Base-by-base conservation (phyloP, 2,797 vertebrate genomes). In the Lagodon rhomboides region DNA sequence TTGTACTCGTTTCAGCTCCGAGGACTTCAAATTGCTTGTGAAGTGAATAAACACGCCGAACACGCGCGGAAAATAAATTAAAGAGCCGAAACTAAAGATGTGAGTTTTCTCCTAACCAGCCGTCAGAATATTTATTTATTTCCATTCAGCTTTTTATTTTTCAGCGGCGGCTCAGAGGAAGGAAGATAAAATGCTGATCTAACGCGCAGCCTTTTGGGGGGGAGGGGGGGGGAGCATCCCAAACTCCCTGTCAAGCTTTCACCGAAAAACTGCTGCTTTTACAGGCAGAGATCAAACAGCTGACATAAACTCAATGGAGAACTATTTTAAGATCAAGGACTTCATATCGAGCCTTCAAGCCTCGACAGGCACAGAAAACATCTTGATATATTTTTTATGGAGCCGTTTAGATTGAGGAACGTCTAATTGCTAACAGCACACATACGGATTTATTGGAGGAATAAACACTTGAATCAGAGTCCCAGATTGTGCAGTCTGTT, bases 121-220 rank as follows among this genome's bases (percentile, higher is more conserved):
- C n/a, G 61, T 47, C 41, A 43, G 18, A 43, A 51, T 73, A 78
- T 75, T 74, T 63, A 55, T 73, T 70, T 64, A 79, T 79, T 77
- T 83, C 38, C 30, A 56, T 77, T 69, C 51, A 63, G 72, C 61
- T 80, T 72, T 72, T 71, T 50, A 60, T 68, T 73, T 46, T 75
- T 79, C 54, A 66, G 64, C 67, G 17, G 49, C 58, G 46, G 60
- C 71, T 79, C 56, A 53, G 62, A 73, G 61, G 55, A 68, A 65
- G 47, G 49, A 53, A 73, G 69, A 87, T 79, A 77, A 84, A 87
- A 80, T 73, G 82, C 63, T 83, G 88, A 80, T 87, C 59, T 38
- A 74, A 86, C 25, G 25, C 0, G 12, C 1, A n/a, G 67, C 62
- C 79, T 83, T 82, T 54, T 64, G 70, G 79, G 81, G 66, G 13